Conservation (phyloP, 2,113 vertebrate species). For the Ibidorhyncha struthersii region DNA sequence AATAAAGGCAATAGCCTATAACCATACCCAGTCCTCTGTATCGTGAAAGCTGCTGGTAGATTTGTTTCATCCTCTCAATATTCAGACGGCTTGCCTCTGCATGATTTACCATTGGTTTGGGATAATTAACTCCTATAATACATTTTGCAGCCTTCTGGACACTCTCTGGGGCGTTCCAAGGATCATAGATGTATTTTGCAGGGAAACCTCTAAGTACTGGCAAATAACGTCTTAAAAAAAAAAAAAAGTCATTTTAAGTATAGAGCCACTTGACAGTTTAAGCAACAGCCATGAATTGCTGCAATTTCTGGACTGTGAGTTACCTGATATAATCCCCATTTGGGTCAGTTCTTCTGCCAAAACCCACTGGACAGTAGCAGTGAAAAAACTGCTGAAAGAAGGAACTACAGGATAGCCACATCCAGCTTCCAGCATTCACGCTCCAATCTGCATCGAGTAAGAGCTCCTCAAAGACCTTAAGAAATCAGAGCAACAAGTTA, state of each 20-base stretch:
- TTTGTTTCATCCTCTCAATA: constrained; percentile 96
- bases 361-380: constrained; percentile 95
- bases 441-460: constrained; percentile 96
- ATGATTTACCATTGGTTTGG: constrained; percentile 95
- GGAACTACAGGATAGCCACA: constrained; percentile 97
- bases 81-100: constrained; percentile 92
- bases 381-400: constrained; percentile 98
- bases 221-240: constrained; percentile 84
- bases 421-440: constrained; percentile 97
- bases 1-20: not conserved
- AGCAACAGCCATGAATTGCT: not conserved
- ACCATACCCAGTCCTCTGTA: constrained; percentile 90
- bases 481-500: constrained; percentile 41
- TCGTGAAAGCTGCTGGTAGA: constrained; percentile 94
- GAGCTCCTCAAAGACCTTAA: constrained; percentile 94
- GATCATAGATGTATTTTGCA: constrained; percentile 95
- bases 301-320: not conserved
- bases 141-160: constrained; percentile 93
- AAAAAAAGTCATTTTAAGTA: not conserved
- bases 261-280: not conserved
- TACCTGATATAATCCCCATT: constrained; percentile 96
- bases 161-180: constrained; percentile 93
- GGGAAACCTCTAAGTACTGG: constrained; percentile 90
- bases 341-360: constrained; percentile 92
- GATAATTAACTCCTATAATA: constrained; percentile 91